Conservation (phyloP, 2,888 invertebrate genomes). For the Ethmia dodecea region DNA sequence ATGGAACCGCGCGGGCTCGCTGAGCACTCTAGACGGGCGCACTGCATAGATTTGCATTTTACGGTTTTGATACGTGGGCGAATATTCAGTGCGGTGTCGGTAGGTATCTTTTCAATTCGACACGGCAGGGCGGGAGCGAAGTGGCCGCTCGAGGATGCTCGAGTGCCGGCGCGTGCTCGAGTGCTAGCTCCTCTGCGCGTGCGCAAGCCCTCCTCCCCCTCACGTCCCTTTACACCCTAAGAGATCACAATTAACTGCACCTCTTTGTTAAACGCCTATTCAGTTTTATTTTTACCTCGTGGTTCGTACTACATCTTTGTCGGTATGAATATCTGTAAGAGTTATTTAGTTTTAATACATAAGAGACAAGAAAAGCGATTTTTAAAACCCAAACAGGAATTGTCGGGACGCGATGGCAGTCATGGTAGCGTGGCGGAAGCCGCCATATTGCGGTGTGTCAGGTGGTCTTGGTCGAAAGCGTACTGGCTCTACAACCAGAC, state of each 20-base stretch:
- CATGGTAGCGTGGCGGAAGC: conserved; percentile 24
- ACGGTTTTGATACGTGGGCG: conserved; percentile 74
- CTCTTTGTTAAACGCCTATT: conserved; percentile 54
- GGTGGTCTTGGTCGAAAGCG: conserved; percentile 37
- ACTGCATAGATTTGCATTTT: conserved; percentile 77
- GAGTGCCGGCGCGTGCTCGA: conserved; percentile 72
- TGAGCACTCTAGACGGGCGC: conserved; percentile 67
- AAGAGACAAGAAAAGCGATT: background rate
- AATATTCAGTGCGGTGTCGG: conserved; percentile 72
- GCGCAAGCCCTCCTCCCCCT: conserved; percentile 41
- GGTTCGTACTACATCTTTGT: background rate
- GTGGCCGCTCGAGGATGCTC: conserved; percentile 62
- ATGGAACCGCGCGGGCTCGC: conserved; percentile 48
- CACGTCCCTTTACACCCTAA: conserved; percentile 22
- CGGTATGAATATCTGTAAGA: background rate
- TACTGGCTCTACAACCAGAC: conserved; percentile 37
- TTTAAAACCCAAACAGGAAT: background rate
- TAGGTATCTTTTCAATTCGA: conserved; percentile 74
- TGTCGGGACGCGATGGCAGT: background rate
- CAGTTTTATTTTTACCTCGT: conserved; percentile 24
- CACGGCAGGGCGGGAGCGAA: conserved; percentile 64
- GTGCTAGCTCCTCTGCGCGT: conserved; percentile 56
- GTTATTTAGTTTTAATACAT: background rate
- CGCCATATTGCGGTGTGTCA: conserved; percentile 46
- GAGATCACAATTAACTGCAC: conserved; percentile 65